phyloP scores from a whole-genome alignment of 2,113 vertebrate species.

The Aphyosemion australe region DNA sequence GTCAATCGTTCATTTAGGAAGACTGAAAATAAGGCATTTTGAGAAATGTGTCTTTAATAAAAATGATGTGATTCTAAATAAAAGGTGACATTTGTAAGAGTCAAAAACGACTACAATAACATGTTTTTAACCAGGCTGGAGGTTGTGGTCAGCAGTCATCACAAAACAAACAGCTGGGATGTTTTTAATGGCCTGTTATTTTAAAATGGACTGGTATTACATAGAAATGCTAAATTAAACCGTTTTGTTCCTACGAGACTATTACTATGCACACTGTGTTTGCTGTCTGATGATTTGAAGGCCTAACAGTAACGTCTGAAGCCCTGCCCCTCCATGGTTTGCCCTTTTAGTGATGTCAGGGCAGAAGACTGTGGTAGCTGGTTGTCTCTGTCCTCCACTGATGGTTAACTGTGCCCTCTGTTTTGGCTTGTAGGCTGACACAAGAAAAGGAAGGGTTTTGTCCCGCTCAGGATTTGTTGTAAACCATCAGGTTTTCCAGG shows the following conservation, averaged over 20 bases:
- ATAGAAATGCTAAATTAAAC: constrained; percentile 3
- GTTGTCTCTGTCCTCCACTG: not conserved
- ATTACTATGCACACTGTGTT: not conserved
- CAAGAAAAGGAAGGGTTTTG: constrained; percentile 75
- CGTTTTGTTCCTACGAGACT: too few relatives aligned
- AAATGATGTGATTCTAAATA: too few relatives aligned
- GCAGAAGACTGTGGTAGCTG: constrained; percentile 2
- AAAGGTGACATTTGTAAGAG: too few relatives aligned
- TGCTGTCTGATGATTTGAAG: constrained; percentile 11
- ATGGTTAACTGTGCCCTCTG: constrained; percentile 67
- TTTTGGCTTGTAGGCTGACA: constrained; percentile 81
- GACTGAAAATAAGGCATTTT: too few relatives aligned
- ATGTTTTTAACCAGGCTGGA: too few relatives aligned
- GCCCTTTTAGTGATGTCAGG: constrained; percentile 22
- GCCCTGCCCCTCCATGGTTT: constrained; percentile 3
- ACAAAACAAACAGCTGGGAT: too few relatives aligned
- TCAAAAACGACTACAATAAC: too few relatives aligned
- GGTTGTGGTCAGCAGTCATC: too few relatives aligned
- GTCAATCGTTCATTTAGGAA: too few relatives aligned
- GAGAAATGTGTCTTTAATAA: too few relatives aligned
- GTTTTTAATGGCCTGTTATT: constrained; percentile 24
- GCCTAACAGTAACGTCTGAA: constrained; percentile 6
- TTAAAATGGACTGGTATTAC: constrained; percentile 21
- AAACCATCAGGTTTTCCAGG: constrained; percentile 78
- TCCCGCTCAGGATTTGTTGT: constrained; percentile 78